A percentile compares a stretch with the other conserved stretches of the same genome.
phyloP scores from a whole-genome alignment of 2,113 vertebrate genomes.

The Capreolus pygargus region DNA sequence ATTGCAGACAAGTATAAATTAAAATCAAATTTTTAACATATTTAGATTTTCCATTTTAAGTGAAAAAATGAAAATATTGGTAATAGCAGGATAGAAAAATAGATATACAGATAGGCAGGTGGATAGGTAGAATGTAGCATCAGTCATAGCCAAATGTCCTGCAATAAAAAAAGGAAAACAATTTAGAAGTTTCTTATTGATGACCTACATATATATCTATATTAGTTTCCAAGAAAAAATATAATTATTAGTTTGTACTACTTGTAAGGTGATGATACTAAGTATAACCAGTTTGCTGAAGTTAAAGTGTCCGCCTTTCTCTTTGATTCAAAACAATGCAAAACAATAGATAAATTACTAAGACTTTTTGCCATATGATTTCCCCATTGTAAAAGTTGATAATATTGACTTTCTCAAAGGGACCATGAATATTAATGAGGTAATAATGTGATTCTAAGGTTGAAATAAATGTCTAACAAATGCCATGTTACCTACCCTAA shows the following conservation, averaged over 20 bases:
- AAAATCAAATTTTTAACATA: background rate
- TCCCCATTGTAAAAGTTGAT: background rate
- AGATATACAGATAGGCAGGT: background rate
- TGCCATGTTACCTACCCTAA: background rate
- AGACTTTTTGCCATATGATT: background rate
- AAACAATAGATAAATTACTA: conserved; percentile 25
- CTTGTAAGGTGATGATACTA: background rate
- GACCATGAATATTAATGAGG: conserved; percentile 17
- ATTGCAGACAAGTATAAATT: background rate
- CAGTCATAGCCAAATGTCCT: background rate
- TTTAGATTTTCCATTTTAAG: background rate
- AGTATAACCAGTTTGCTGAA: background rate
- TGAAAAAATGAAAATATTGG: background rate
- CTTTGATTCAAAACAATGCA: conserved; percentile 13
- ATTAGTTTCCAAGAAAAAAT: background rate
- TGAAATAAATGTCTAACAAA: conserved; percentile 36
- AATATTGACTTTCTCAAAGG: conserved; percentile 5
- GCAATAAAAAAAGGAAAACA: background rate
- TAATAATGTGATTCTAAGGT: conserved; percentile 9
- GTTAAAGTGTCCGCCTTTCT: background rate
- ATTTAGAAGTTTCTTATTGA: background rate
- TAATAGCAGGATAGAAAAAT: background rate
- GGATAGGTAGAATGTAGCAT: background rate
- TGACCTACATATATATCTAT: background rate
- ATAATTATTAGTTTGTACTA: background rate